Evolutionary conservation across 2,113 vertebrate genomes (phyloP), one percentile per base, ranked within the genome.

Genomic region (Ageneiosus marmoratus): DNA sequence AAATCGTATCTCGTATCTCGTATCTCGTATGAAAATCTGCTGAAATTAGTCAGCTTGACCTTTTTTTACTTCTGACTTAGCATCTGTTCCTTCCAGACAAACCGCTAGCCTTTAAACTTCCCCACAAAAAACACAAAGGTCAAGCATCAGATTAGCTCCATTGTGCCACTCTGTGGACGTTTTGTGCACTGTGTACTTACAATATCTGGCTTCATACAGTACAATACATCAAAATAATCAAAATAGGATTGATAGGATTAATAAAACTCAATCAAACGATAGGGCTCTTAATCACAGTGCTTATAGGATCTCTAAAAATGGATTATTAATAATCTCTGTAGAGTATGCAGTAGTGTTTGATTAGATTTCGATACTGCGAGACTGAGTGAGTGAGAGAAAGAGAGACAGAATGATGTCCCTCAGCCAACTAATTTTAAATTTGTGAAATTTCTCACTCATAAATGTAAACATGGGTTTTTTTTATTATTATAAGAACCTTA

Each of bases 361-460:
- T 73, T 60, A 86, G 85, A 83, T 63, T 86, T 70, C 69, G 76
- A 83, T 89, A 82, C 46, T 78, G 79, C 67, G 81, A 89, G 60
- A 79, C 51, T 86, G 76, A 83, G 62, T 73, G 73, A 77, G 62
- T 46, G 72, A 79, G 51, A 62, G 67, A 27, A 20, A 53, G 63
- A 67, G 76, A 67, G 76, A 77, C 27, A 32, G 73, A 55, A 11
- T 13, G 44, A 29, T 7, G 24, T 48, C 69, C 27, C 15, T n/a
- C 55, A 76, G 11, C 73, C 2, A 55, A 81, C 75, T 5, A 8
- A 81, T 82, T 86, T 80, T 87, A 83, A 82, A 81, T 84, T 58
- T 74, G 88, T 87, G 85, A 77, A 79, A 85, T 91, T 82, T 83
- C 78, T 89, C 78, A 48, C 80, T 90, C 90, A 88, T 55, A 13